These are phyloP conservation scores for Uria aalge DNA, from an alignment of 2,113 vertebrate species.

Conservation along the genomic window DNA sequence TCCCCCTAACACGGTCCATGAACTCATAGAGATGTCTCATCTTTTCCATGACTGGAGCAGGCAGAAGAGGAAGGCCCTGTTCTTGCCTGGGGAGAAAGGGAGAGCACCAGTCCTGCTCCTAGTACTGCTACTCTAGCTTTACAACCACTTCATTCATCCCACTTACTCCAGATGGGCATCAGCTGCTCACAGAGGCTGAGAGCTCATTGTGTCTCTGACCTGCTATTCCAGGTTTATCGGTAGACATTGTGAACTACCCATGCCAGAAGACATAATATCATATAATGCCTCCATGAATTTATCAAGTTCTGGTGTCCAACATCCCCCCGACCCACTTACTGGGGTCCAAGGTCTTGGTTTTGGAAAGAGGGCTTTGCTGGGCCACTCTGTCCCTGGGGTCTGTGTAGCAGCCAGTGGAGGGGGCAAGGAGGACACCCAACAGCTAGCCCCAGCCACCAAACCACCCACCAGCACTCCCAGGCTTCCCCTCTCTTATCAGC, in stretches of 20 bases:
- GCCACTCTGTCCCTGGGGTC: background rate
- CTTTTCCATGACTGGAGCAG: background rate
- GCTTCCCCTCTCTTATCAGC: background rate
- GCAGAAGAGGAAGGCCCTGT: background rate
- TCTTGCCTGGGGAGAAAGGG: background rate
- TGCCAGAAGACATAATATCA: background rate
- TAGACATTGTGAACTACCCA: accelerated
- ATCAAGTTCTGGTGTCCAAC: background rate
- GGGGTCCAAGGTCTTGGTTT: background rate
- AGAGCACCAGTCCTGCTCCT: background rate
- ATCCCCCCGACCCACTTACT: accelerated
- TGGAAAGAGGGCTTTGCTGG: background rate
- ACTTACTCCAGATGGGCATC: background rate
- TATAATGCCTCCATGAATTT: background rate
- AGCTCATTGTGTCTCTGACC: background rate
- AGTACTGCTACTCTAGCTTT: background rate
- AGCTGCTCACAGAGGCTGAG: background rate
- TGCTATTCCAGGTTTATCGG: background rate
- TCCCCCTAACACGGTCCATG: background rate
- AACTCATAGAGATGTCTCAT: background rate
- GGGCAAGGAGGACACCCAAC: background rate
- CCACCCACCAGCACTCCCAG: background rate
- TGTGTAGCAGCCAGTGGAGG: background rate
- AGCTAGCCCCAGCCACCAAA: background rate
- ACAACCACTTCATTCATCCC: background rate